Base-by-base conservation (phyloP, 2,113 vertebrate species). In the Rhadina sibilatrix region DNA sequence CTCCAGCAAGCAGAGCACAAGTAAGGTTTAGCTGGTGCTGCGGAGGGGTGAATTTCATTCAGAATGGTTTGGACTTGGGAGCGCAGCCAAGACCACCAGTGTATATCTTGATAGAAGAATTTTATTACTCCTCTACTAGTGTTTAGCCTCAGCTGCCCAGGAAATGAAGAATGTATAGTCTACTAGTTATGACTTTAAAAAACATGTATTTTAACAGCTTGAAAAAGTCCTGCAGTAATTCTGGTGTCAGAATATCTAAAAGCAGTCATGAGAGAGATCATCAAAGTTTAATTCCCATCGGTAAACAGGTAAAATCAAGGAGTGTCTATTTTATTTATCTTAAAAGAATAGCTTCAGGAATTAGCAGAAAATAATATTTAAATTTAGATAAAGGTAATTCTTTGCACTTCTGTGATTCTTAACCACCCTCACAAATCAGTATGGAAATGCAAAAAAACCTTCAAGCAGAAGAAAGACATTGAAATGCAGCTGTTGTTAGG, bases 321-420 rank as follows among this genome's bases (percentile, higher is more conserved):
- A 77, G 1, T 33, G 4, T 37, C 23, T 57, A 30, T 84, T 85
- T 87, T 79, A 68, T 31, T 85, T 74, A 38, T 74, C 38, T 77
- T 80, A 47, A 85, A 95, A 68, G 11, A 92, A 72, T 53, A 82
- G 12, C 33, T 79, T 76, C 50, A 74, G 9, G 33, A 90, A 83
- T 93, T 81, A 90, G 11, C 44, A 86, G 54, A 63, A 93, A 94
- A 90, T 69, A 77, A 77, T 77, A 92, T 90, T 91, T 80, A 86
- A 80, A 35, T 63, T n/a, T 70, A 68, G 40, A 74, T 75, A 68
- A 94, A 77, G 15, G 25, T 46, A 92, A 92, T 74, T 70, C 30
- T 95, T 80, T 86, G 35, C 20, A 74, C 10, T 93, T 7, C 0
- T 66, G 19, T 63, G 64, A 86, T 50, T 79, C 60, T 79, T 85